Base-by-base conservation (phyloP, 2,888 invertebrate species). In the Noctua janthe region DNA sequence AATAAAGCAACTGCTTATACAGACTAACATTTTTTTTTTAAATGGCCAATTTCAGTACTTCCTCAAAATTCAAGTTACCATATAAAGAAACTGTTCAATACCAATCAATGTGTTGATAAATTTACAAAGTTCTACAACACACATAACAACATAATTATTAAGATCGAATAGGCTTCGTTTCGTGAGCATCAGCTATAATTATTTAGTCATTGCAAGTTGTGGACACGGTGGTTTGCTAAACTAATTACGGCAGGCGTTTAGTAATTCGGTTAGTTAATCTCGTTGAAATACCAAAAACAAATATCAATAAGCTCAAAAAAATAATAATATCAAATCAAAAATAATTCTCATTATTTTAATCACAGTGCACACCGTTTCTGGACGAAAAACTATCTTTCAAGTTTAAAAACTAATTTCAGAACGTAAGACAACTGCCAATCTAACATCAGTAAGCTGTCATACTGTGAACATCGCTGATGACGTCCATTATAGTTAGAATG, bases 401-500 rank as follows among this genome's bases (percentile, higher is more conserved):
- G 15, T n/a, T 79, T 15, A 0, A 29, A 62, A 69, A 13, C 4
- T n/a, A 43, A 66, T 81, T 85, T 80, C 87, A 49, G 76, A 86
- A 87, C 87, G 84, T 35, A 66, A 15, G 15, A 23, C 3, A 59
- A 72, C 39, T 80, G 80, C 47, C 87, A 84, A 70, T 47, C 0
- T 29, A 51, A 66, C 47, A 51, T 74, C 54, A 64, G 47, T 39
- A 43, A 29, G 7, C 71, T 77, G 83, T 59, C 56, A 69, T 8
- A 47, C 8, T 8, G 62, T 8, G 62, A 64, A 64, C 17, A 54
- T 62, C 13, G 20, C 29, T 43, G 62, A 56, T 86, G 86, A 87
- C 86, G 87, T 87, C 86, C 29, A 29, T 2, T 11, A 35, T 70
- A 62, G 39, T 51, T 64, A 62, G 11, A 80, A 54, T 69, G 43